Conservation (phyloP, 2,113 vertebrate genomes). For the Dicerorhinus sumatrensis region DNA sequence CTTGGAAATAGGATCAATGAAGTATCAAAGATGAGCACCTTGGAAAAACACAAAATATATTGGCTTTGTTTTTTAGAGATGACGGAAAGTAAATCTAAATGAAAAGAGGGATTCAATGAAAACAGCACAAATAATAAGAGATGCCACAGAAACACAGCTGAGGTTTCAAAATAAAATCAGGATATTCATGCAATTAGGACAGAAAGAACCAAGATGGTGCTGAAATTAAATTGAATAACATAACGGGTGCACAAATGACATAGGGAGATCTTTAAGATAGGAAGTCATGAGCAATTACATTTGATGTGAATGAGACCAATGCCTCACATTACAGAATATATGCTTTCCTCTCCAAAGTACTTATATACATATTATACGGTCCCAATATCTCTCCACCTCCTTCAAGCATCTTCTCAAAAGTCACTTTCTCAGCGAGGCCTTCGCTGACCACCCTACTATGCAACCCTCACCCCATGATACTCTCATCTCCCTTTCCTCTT, state of each 20-base stretch:
- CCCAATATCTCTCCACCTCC: not conserved
- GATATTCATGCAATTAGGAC: not conserved
- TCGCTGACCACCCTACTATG: not conserved
- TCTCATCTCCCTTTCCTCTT: not conserved
- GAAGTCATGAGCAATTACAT: not conserved
- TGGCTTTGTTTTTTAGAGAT: not conserved
- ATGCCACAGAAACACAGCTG: not conserved
- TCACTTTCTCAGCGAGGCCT: not conserved
- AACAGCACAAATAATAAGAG: not conserved
- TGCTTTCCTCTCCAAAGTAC: not conserved
- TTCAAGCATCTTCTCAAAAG: not conserved
- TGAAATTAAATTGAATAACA: not conserved
- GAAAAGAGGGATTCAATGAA: not conserved
- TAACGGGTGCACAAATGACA: not conserved
- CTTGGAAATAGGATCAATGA: not conserved
- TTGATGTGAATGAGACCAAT: not conserved
- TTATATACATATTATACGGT: not conserved
- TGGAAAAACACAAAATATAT: constrained; percentile 27
- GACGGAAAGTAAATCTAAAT: not conserved
- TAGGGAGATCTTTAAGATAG: not conserved
- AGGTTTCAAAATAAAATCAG: constrained; percentile 21
- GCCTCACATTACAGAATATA: not conserved
- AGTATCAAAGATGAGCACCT: not conserved
- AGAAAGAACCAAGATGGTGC: not conserved
- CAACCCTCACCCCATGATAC: not conserved